Conservation (phyloP, 2,888 invertebrate species). For the Hymenopus coronatus region DNA sequence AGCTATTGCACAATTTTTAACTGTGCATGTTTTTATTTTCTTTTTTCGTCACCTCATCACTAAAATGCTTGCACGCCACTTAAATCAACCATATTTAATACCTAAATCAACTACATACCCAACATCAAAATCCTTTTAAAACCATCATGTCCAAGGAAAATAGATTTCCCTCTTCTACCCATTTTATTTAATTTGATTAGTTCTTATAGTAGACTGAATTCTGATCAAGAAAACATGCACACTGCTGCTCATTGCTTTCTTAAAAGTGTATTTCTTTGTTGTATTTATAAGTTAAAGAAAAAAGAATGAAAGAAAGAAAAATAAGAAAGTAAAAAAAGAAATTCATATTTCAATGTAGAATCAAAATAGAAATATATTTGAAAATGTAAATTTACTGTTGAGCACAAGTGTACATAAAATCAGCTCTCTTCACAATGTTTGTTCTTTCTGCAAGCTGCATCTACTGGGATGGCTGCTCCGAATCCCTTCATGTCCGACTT, state of each 20-base stretch:
- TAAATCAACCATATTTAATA: neutral
- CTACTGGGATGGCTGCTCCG: constrained; percentile 51
- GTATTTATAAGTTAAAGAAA: neutral
- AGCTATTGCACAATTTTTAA: constrained; percentile 3
- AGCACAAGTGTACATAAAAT: constrained; percentile 8
- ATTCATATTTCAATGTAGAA: neutral
- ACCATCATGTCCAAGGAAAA: neutral
- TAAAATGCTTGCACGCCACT: constrained; percentile 30
- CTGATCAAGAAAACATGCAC: neutral
- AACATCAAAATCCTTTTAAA: neutral
- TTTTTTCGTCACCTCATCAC: neutral
- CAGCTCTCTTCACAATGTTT: constrained; percentile 25
- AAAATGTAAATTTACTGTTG: neutral
- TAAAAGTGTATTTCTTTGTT: neutral
- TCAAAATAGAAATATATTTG: neutral
- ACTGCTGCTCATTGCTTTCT: neutral
- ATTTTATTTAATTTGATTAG: neutral
- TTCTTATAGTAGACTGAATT: neutral
- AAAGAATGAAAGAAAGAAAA: neutral
- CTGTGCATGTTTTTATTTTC: neutral
- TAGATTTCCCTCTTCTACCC: neutral
- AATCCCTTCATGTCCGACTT: constrained; percentile 65
- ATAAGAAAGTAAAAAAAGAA: no score
- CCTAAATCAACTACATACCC: no score
- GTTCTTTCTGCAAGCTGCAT: constrained; percentile 45